Evolutionary conservation across 1,140 invertebrate genomes (phyloP).

Genomic region (Zaprionus ghesquierei): DNA sequence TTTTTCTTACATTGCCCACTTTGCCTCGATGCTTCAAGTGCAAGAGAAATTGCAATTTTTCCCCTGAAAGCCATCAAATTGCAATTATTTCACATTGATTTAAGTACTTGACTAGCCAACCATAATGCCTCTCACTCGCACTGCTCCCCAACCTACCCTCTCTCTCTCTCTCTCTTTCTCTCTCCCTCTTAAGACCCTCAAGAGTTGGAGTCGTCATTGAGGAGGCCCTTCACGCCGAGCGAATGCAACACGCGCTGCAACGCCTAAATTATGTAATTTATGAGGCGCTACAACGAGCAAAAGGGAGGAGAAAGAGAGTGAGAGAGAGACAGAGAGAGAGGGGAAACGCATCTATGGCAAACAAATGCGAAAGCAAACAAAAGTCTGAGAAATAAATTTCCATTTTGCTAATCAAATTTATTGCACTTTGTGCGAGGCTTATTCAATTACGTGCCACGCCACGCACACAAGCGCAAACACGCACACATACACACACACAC

Average conservation of each 20-base stretch:
- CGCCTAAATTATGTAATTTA: slow-evolving; percentile 79
- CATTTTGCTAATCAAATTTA: slow-evolving; percentile 82
- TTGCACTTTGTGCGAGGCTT: slow-evolving; percentile 79
- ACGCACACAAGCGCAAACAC: not conserved
- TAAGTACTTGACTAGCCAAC: not conserved
- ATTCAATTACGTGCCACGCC: slow-evolving; percentile 74
- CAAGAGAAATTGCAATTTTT: not conserved
- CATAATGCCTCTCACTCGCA: not conserved
- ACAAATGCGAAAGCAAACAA: slow-evolving; percentile 41
- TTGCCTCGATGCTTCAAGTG: not conserved
- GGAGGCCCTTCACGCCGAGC: slow-evolving; percentile 68
- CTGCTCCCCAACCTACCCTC: not conserved
- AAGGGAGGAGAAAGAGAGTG: not conserved
- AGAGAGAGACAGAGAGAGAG: not conserved
- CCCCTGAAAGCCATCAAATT: not conserved
- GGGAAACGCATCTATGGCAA: slow-evolving; percentile 65
- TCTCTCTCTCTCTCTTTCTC: not conserved
- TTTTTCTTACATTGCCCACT: not conserved
- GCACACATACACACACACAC: not conserved
- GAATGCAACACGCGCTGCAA: slow-evolving; percentile 11
- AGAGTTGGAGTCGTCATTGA: slow-evolving; percentile 62
- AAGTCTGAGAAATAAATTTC: slow-evolving; percentile 73
- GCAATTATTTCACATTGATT: slow-evolving; percentile 1
- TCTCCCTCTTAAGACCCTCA: slow-evolving; percentile 18
- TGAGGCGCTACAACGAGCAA: slow-evolving; percentile 67